Base-by-base conservation (phyloP, 2,113 vertebrate genomes). In the Phylloscopus trochilus region DNA sequence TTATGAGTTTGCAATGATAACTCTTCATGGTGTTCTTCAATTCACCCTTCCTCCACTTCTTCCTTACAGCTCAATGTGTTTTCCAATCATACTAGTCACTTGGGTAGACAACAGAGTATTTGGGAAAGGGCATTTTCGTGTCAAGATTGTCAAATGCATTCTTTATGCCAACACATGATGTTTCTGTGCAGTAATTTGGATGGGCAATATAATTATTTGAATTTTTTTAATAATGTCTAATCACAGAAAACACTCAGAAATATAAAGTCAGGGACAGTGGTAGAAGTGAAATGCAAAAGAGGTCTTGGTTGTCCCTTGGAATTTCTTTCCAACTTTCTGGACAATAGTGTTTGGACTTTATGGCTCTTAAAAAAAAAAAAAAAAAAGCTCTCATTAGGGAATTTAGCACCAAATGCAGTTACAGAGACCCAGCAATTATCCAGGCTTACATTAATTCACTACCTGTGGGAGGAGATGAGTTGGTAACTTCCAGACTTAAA, bases 161-260 rank as follows among this genome's bases (percentile, higher is more conserved):
- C 39, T 87, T 95, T 74, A 91, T 76, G 90, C 60, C 60, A 84
- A 63, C 11, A 10, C 68, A 81, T 79, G 73, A 86, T 82, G 11
- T 79, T 96, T 93, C 49, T 53, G 33, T 76, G 69, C 64, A 96
- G 37, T 84, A 84, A 93, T 95, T 94, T 87, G 77, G 30, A 95
- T 81, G 81, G 85, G 7, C 49, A 96, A 37, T 19, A 64, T 75
- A 86, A 95, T 87, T 96, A 86, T 72, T 94, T 95, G 79, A 94
- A 83, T 69, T 87, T 77, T 77, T 64, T 69, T 6, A 89, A 60
- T 51, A 82, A 89, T 91, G n/a, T 62, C 52, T 91, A 89, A 79
- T 93, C 33, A 74, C 28, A 94, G 58, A 94, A 95, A 95, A 95
- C 74, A 62, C 35, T 28, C 31, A 79, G 31, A 43, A 47, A n/a